Percentiles rank a stretch among this genome's conserved stretches.
Conservation (phyloP, 92 coral and sea anemone species). For the Meandrina meandrites region DNA sequence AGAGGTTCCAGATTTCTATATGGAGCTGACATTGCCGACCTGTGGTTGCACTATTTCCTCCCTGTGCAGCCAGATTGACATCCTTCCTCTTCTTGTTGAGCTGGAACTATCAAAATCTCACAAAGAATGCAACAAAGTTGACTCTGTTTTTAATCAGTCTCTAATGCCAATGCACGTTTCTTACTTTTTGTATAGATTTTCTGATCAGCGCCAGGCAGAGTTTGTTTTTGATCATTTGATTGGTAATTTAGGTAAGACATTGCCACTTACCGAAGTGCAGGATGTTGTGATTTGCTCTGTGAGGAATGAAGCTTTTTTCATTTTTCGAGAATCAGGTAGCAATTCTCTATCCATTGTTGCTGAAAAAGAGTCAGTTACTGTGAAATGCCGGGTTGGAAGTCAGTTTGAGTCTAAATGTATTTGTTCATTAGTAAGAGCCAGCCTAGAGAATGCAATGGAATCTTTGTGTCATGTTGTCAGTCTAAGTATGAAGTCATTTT, state of each 20-base stretch:
- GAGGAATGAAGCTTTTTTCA: not conserved
- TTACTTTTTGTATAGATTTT: not conserved
- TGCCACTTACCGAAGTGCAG: not conserved
- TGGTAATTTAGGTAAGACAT: not conserved
- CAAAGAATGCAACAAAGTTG: not conserved
- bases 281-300: not conserved
- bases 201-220: not conserved
- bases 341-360: not conserved
- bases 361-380: not conserved
- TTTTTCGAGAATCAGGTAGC: not conserved
- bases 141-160: not conserved
- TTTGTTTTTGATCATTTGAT: slow-evolving; percentile 3
- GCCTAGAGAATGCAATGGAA: not conserved
- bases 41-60: not conserved
- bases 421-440: not conserved
- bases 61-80: not conserved
- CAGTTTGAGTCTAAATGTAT: not conserved
- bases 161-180: not conserved
- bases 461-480: not conserved
- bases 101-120: not conserved
- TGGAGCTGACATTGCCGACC: slow-evolving; percentile 6
- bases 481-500: not conserved
- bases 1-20: not conserved
- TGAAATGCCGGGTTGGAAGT: not conserved
- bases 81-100: slow-evolving; percentile 17